Evolutionary conservation across 2,888 invertebrate genomes (phyloP).

Genomic region (Polydrusus pterygomalis): DNA sequence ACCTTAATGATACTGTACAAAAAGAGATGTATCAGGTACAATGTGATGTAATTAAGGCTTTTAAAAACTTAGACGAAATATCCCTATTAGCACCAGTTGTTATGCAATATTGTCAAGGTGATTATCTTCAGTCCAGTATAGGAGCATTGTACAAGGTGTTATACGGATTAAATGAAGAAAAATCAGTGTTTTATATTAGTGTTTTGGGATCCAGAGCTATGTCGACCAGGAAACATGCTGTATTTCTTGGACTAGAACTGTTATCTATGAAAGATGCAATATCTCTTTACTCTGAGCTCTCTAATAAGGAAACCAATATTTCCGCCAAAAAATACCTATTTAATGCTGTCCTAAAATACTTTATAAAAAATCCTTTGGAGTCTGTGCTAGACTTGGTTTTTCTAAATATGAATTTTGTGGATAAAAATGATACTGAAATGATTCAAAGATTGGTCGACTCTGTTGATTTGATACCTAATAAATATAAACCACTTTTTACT

Average conservation of each 20-base stretch:
- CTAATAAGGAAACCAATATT: constrained; percentile 46
- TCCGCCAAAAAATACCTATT: constrained; percentile 58
- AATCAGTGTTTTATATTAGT: constrained; percentile 48
- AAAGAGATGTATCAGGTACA: constrained; percentile 55
- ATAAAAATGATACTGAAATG: constrained; percentile 57
- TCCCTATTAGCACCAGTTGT: constrained; percentile 53
- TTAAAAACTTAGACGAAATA: constrained; percentile 50
- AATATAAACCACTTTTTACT: constrained; percentile 47
- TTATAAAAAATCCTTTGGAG: constrained; percentile 56
- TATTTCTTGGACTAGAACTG: constrained; percentile 57
- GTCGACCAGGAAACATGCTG: constrained; percentile 59
- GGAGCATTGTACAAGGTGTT: constrained; percentile 56
- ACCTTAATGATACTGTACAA: constrained; percentile 52
- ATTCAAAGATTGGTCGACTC: constrained; percentile 45
- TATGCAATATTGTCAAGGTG: constrained; percentile 57
- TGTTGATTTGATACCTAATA: constrained; percentile 47
- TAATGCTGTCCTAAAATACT: constrained; percentile 57
- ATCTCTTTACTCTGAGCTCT: constrained; percentile 35
- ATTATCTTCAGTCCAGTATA: constrained; percentile 57
- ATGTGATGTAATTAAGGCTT: constrained; percentile 46
- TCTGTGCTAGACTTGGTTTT: constrained; percentile 53
- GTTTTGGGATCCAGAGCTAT: constrained; percentile 55
- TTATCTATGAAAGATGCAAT: constrained; percentile 47
- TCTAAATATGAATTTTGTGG: constrained; percentile 52
- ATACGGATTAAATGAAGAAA: constrained; percentile 56